A percentile compares a stretch with the other conserved stretches of the same genome.
Conservation (phyloP, 2,888 invertebrate species). For the Polietes domitor region DNA sequence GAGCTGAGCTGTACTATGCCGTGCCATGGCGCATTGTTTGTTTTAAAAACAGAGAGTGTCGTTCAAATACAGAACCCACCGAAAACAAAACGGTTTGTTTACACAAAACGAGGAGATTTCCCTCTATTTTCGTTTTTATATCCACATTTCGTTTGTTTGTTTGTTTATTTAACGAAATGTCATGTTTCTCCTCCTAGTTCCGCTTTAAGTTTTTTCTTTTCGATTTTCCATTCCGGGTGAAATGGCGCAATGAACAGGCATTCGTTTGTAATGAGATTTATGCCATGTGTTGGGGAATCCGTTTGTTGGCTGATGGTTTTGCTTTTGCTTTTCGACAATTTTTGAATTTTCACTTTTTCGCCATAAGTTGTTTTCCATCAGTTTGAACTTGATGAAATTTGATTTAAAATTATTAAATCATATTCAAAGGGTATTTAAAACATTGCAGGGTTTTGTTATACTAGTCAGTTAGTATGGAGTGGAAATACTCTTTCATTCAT, state of each 20-base stretch:
- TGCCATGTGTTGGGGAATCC: slow-evolving; percentile 1
- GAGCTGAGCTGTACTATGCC: neutral
- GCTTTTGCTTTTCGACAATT: neutral
- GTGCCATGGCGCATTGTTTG: neutral
- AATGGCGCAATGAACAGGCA: neutral
- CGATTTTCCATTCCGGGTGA: neutral
- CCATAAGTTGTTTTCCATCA: neutral
- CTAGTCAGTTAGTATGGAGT: no score
- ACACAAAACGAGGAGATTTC: slow-evolving; percentile 8
- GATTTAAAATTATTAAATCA: no score
- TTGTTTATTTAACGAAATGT: slow-evolving; percentile 60
- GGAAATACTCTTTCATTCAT: no score
- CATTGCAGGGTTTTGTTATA: no score
- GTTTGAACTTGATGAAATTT: neutral
- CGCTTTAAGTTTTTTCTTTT: slow-evolving; percentile 42
- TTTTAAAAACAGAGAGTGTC: slow-evolving; percentile 32
- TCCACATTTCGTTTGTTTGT: slow-evolving; percentile 31
- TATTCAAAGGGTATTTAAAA: no score
- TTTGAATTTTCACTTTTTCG: slow-evolving; percentile 22
- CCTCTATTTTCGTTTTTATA: slow-evolving; percentile 4
- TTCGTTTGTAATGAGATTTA: slow-evolving; percentile 28
- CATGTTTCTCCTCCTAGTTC: slow-evolving; percentile 53
- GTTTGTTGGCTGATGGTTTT: neutral
- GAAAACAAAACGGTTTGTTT: slow-evolving; percentile 15
- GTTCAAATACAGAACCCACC: neutral